Evolutionary conservation across 2,888 invertebrate species (phyloP).

Genomic region (Junonia oenone): DNA sequence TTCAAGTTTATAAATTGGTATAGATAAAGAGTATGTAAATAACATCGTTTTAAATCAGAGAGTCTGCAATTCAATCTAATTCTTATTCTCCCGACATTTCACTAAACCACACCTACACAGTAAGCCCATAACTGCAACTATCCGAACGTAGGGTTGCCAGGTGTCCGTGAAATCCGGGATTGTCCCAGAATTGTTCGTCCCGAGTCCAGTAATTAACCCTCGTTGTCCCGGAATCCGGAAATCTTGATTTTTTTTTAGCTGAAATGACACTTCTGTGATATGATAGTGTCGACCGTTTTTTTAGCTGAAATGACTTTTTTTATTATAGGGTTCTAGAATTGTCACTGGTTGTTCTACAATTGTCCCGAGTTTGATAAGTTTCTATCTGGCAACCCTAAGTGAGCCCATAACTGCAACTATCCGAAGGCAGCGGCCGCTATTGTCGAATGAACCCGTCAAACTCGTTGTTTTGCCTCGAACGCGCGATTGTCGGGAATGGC

Average conservation of each 20-base stretch:
- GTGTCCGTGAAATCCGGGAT: too few species aligned
- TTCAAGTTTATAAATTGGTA: too few species aligned
- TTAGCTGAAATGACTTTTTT: too few species aligned
- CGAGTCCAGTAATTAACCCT: too few species aligned
- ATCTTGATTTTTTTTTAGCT: too few species aligned
- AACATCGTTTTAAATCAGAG: not conserved
- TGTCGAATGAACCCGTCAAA: constrained; percentile 13
- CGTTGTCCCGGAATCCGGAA: too few species aligned
- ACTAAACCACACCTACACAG: not conserved
- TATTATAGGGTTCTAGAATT: too few species aligned
- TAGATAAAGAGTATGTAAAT: not conserved
- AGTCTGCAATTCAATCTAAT: not conserved
- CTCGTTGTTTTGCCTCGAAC: constrained; percentile 14
- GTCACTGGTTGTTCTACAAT: too few species aligned
- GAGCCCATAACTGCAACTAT: constrained; percentile 4
- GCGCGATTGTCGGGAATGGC: constrained; percentile 9
- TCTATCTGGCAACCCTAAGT: too few species aligned
- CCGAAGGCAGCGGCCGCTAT: constrained; percentile 5
- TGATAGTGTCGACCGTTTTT: too few species aligned
- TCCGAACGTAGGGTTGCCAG: not conserved
- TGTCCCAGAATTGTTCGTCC: too few species aligned
- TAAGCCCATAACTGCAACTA: constrained; percentile 5
- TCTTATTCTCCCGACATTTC: not conserved
- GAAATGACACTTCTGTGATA: not conserved
- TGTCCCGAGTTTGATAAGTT: too few species aligned